phyloP scores from a whole-genome alignment of 2,113 vertebrate species.

The Protomyctophum bolini region DNA sequence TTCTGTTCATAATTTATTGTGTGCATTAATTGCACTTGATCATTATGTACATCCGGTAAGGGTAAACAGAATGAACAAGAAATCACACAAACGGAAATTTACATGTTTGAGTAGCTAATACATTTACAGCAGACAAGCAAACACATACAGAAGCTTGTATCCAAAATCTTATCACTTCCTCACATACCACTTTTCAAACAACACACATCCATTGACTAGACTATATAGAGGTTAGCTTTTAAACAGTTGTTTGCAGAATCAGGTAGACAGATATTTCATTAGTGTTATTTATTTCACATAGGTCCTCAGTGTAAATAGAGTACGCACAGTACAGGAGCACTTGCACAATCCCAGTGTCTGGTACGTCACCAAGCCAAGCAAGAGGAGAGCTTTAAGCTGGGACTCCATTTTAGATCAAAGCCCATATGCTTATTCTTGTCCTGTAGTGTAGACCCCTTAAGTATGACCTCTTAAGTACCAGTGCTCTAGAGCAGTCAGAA shows the following conservation, averaged over 20 bases:
- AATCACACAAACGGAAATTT: constrained; percentile 82
- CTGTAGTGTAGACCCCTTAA: background rate
- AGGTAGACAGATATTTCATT: constrained; percentile 35
- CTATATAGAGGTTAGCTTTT: constrained; percentile 83
- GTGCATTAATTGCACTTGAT: constrained; percentile 83
- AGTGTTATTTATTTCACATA: constrained; percentile 53
- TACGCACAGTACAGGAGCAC: constrained; percentile 10
- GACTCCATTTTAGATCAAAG: background rate
- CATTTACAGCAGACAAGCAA: constrained; percentile 94
- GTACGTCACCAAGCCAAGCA: constrained; percentile 34
- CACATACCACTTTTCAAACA: constrained; percentile 81
- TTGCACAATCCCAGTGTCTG: constrained; percentile 39
- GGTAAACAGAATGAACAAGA: constrained; percentile 80
- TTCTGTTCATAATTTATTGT: constrained; percentile 70
- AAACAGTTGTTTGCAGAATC: constrained; percentile 62
- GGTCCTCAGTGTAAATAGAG: constrained; percentile 48
- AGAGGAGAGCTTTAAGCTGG: constrained; percentile 34
- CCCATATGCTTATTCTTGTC: background rate
- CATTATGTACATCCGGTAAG: constrained; percentile 82
- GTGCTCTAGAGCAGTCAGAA: constrained; percentile 8
- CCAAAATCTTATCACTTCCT: constrained; percentile 81
- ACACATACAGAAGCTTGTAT: constrained; percentile 79
- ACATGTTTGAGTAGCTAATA: constrained; percentile 84
- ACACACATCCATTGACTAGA: constrained; percentile 85
- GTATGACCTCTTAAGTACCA: constrained; percentile 18